Base-by-base conservation (phyloP, 2,113 vertebrate genomes). In the Lipophrys pholis region DNA sequence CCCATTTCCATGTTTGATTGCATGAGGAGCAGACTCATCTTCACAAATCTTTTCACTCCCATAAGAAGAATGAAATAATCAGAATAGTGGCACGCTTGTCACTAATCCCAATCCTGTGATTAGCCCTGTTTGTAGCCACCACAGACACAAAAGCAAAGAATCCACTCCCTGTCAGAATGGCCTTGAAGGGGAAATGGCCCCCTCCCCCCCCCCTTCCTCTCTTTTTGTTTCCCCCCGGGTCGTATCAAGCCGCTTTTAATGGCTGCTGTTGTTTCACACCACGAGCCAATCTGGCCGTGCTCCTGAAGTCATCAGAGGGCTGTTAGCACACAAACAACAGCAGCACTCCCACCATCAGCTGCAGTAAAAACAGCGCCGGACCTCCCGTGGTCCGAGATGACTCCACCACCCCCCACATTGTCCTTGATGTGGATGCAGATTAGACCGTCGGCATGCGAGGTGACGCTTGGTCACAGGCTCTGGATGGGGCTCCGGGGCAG, bases 211-310 rank as follows among this genome's bases (percentile, higher is more conserved):
- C 4, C 21, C 21, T 30, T 30, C 21, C 21, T 30, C 21, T 30
- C 21, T 30, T 30, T 30, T 30, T 4, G 11, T 45, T 51, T 12
- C 3, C 42, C 59, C 72, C 42, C 68, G 4, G 69, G 71, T 78
- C 51, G 5, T 57, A 69, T 49, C 15, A 61, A 50, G 78, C 68
- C 21, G 60, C 64, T 69, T 80, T 87, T 30, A 80, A 88, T 81
- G 62, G 76, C 57, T 40, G 69, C 79, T 78, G 69, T 77, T 80
- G 71, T 86, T 81, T 81, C 71, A 61, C 75, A 45, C 64, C 43
- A 48, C 11, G 38, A 71, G 62, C 59, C 67, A 60, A 81, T 78
- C 55, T 78, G 79, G 72, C 67, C 5, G 17, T 30, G 38, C 17
- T 77, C 69, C 21, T 78, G 42, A 1, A 78, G 70, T 77, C 87